Evolutionary conservation across 2,113 vertebrate species (phyloP).

Genomic region (Tylochromis polylepis): DNA sequence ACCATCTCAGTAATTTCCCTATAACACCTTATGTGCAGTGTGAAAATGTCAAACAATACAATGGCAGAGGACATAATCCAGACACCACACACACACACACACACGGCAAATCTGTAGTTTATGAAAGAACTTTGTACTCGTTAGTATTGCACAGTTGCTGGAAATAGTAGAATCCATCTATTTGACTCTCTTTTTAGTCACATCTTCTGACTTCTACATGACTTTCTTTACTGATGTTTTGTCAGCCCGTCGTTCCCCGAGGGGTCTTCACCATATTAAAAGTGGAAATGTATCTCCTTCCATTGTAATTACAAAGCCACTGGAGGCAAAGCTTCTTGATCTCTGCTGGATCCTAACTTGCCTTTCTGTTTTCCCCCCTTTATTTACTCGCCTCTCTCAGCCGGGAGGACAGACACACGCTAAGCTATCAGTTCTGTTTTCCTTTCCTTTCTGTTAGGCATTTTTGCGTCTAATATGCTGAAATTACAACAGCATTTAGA

Average conservation of each 20-base stretch:
- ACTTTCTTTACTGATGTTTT: conserved; percentile 42
- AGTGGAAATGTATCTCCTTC: conserved; percentile 65
- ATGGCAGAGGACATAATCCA: not conserved
- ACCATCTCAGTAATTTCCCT: not conserved
- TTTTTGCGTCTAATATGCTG: conserved; percentile 51
- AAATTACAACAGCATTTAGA: conserved; percentile 44
- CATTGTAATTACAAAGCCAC: conserved; percentile 68
- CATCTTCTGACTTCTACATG: conserved; percentile 37
- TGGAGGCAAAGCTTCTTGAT: conserved; percentile 67
- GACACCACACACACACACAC: not conserved
- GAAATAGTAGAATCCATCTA: not conserved
- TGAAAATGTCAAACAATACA: not conserved
- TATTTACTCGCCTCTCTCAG: conserved; percentile 57
- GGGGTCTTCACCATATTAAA: conserved; percentile 60
- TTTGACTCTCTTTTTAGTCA: conserved; percentile 6
- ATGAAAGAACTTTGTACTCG: not conserved
- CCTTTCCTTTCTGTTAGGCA: conserved; percentile 31
- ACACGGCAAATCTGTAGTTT: not conserved
- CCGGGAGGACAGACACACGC: conserved; percentile 52
- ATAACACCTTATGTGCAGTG: not conserved
- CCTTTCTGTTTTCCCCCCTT: conserved; percentile 39
- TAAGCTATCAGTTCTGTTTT: conserved; percentile 61
- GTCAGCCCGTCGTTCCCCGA: conserved; percentile 3
- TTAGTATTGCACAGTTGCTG: not conserved
- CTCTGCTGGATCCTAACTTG: conserved; percentile 57